Percentiles rank a stretch among this genome's conserved stretches.
Conservation (phyloP, 2,797 vertebrate genomes). For the Sebastes jordani region DNA sequence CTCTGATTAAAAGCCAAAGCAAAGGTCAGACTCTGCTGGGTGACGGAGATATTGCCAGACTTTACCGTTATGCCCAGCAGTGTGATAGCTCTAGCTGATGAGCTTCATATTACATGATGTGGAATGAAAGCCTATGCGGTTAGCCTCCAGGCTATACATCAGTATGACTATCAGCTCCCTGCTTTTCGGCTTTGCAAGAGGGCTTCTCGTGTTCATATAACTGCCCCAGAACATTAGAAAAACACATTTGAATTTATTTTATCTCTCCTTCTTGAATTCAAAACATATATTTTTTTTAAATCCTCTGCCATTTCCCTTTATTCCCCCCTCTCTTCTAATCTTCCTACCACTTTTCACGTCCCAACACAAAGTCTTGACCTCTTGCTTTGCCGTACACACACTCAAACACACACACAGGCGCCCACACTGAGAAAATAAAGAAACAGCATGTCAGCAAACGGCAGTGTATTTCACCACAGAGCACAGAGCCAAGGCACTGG, state of each 20-base stretch:
- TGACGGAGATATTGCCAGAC: conserved; percentile 55
- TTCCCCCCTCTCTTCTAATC: not conserved
- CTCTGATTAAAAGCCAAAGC: conserved; percentile 72
- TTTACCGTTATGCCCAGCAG: conserved; percentile 38
- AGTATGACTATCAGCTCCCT: conserved; percentile 26
- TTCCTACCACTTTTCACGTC: conserved; percentile 26
- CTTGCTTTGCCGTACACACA: conserved; percentile 40
- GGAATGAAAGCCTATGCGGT: conserved; percentile 23
- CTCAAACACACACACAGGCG: conserved; percentile 23
- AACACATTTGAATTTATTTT: conserved; percentile 31
- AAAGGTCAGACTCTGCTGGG: conserved; percentile 70
- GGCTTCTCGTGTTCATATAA: conserved; percentile 32
- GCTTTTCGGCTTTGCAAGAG: conserved; percentile 12
- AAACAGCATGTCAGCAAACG: conserved; percentile 67
- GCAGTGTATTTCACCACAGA: conserved; percentile 75
- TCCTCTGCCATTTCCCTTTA: not conserved
- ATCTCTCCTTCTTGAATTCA: not conserved
- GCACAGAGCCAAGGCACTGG: conserved; percentile 61
- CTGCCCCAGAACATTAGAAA: conserved; percentile 23
- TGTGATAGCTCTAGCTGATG: conserved; percentile 49
- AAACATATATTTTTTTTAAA: not conserved
- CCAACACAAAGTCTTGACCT: conserved; percentile 38
- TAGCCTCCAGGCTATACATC: conserved; percentile 30
- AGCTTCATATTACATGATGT: conserved; percentile 53
- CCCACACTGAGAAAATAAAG: conserved; percentile 56